phyloP scores from a whole-genome alignment of 2,888 invertebrate species.

The Netelia melanura region DNA sequence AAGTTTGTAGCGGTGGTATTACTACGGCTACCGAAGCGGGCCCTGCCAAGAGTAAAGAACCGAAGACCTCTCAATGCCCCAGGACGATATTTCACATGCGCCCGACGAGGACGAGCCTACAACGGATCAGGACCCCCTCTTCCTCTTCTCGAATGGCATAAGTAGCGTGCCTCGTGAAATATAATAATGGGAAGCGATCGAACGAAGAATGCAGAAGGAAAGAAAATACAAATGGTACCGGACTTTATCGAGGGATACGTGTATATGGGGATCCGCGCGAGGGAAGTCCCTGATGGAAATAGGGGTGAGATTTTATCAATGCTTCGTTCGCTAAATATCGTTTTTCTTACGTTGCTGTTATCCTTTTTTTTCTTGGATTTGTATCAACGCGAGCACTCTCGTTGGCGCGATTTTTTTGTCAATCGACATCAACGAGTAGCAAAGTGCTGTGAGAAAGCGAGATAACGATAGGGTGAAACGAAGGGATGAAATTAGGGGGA shows the following conservation, averaged over 20 bases:
- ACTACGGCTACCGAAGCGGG: constrained; percentile 22
- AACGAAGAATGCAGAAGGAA: constrained; percentile 8
- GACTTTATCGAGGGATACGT: not conserved
- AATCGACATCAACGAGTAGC: too few relatives aligned
- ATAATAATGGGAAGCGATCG: constrained; percentile 54
- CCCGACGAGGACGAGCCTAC: constrained; percentile 18
- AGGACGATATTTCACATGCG: not conserved
- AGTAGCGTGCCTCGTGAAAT: constrained; percentile 32
- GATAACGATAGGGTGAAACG: too few relatives aligned
- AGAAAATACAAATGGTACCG: not conserved
- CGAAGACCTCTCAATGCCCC: constrained; percentile 47
- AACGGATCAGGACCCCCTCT: constrained; percentile 32
- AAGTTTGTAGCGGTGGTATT: not conserved
- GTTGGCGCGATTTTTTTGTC: too few relatives aligned
- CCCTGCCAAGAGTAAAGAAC: constrained; percentile 18
- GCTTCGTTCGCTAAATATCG: too few relatives aligned
- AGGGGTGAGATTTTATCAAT: too few relatives aligned
- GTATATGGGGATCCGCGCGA: too few relatives aligned
- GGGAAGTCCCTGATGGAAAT: too few relatives aligned
- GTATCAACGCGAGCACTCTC: too few relatives aligned
- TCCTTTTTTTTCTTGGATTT: too few relatives aligned
- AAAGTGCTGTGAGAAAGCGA: too few relatives aligned
- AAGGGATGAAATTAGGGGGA: too few relatives aligned
- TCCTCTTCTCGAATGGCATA: constrained; percentile 19
- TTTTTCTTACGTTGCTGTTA: too few relatives aligned